Conservation (phyloP, 2,113 vertebrate species). For the Ceyx margarethae region DNA sequence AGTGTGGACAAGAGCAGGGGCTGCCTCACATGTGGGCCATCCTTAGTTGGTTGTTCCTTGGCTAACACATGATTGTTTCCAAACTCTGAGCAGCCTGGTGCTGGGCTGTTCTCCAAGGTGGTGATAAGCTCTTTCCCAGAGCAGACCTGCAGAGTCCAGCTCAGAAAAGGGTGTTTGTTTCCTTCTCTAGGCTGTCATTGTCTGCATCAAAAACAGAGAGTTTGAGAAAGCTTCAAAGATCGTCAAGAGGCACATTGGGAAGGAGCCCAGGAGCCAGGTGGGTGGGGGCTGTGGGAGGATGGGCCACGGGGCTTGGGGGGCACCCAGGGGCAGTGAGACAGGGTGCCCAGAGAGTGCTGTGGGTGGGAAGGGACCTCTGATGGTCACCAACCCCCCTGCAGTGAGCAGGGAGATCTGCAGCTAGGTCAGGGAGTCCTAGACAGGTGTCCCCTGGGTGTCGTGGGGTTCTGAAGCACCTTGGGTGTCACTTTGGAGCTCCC, state of each 20-base stretch:
- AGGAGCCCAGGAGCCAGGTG: slow-evolving; percentile 73
- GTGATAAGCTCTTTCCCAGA: fast-evolving
- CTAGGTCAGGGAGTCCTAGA: not conserved
- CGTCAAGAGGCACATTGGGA: slow-evolving; percentile 77
- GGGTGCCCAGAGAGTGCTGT: too few relatives aligned
- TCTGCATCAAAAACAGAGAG: slow-evolving; percentile 81
- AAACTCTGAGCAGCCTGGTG: too few relatives aligned
- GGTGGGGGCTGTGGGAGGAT: not conserved
- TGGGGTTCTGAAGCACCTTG: fast-evolving
- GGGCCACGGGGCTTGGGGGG: fast-evolving
- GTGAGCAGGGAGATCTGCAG: not conserved
- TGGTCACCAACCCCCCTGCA: not conserved
- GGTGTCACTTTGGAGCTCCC: fast-evolving
- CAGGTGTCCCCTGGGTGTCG: fast-evolving
- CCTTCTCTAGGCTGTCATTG: slow-evolving; percentile 78
- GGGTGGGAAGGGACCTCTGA: not conserved
- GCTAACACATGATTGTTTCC: not conserved
- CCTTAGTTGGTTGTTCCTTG: fast-evolving
- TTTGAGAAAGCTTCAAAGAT: slow-evolving; percentile 84
- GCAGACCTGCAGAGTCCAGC: not conserved
- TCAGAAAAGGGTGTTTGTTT: not conserved
- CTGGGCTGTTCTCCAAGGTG: not conserved
- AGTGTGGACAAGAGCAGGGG: not conserved
- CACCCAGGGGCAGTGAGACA: too few relatives aligned
- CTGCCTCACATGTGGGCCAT: fast-evolving